Evolutionary conservation across 2,797 vertebrate genomes (phyloP).

Genomic region (Scyliorhinus canicula): DNA sequence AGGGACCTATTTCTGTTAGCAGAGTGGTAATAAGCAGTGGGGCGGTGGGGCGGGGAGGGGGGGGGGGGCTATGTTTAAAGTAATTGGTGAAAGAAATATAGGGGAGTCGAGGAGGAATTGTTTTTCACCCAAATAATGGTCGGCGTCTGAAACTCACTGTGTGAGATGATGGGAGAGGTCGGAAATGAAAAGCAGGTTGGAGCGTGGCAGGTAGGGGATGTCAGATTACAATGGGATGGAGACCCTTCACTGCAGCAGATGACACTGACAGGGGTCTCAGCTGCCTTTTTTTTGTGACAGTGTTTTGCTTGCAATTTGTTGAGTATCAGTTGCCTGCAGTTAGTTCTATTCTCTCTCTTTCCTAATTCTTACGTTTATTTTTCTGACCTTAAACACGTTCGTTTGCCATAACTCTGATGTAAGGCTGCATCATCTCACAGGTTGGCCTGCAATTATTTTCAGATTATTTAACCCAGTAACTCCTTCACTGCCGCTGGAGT

Average conservation of each 20-base stretch:
- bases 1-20: no score
- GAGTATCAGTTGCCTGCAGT: not conserved
- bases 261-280: not conserved
- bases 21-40: no score
- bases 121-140: no score
- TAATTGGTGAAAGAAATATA: no score
- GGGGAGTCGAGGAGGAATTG: no score
- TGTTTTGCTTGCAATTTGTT: not conserved
- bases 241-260: not conserved
- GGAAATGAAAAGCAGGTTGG: not conserved
- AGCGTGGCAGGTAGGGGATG: not conserved
- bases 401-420: not conserved
- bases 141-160: no score
- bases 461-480: not conserved
- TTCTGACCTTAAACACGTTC: no score
- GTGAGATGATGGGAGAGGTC: no score
- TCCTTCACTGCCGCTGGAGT: not conserved
- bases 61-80: no score
- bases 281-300: not conserved
- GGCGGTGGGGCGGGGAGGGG: no score
- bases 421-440: not conserved
- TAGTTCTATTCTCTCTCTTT: not conserved
- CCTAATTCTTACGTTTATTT: not conserved
- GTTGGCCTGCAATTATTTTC: not conserved
- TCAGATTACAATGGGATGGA: not conserved